Evolutionary conservation across 2,113 vertebrate genomes (phyloP), one percentile per base, ranked within the genome.

Genomic region (Hyla sarda): DNA sequence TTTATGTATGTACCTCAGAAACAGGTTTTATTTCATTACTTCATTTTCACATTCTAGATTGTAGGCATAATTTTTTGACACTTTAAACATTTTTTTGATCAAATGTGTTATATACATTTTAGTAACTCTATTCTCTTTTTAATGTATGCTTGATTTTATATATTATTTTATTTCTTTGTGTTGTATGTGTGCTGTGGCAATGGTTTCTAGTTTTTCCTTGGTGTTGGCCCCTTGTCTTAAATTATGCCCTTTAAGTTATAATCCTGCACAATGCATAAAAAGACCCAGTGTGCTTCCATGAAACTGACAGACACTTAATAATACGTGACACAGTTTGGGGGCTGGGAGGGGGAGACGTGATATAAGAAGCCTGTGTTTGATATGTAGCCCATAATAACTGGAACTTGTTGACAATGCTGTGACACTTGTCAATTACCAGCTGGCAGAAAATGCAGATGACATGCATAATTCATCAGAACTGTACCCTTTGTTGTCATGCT

Each of bases 401-500:
- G 88, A 92, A 87, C 92, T 92, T 91, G 91, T 91, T 89, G 91
- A 93, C 93, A 89, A 87, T 93, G 90, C 90, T 89, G 89, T 90
- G 93, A 94, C 92, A 94, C 92, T 92, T 95, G 94, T 94, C 93
- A 94, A 91, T 95, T 93, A 94, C 88, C 90, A 94, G 91, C 88
- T 90, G 82, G 89, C 90, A 92, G 89, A 92, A 93, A 93, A 92
- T 91, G 92, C 90, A 94, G 89, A 92, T 93, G 91, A 88, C 89
- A 95, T 95, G 90, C 93, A 95, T 95, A 93, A 95, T 95, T 95
- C 92, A 95, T 90, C 87, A 92, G 90, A 87, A 87, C 67, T 71
- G 85, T 90, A 89, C 87, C 90, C 89, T 93, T 93, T 93, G 92
- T 92, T 93, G 91, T 92, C 92, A 93, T 91, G 45, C 79, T 0